Conservation (phyloP, 1,140 invertebrate genomes). For the Zaprionus inermis region DNA sequence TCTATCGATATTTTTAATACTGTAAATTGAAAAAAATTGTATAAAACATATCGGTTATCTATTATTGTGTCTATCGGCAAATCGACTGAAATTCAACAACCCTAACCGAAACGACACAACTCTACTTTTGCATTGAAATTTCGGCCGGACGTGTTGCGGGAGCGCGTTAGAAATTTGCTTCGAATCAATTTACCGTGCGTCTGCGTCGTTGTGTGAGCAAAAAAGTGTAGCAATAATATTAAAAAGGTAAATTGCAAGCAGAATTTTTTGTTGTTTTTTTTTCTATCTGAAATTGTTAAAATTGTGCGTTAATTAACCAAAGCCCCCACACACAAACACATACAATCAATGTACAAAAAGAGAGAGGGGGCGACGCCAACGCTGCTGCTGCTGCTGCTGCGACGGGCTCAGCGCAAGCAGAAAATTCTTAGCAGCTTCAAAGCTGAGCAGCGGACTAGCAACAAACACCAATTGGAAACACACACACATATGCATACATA, state of each 20-base stretch:
- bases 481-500: constrained; percentile 46
- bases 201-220: constrained; percentile 45
- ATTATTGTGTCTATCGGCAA: neutral
- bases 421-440: constrained; percentile 53
- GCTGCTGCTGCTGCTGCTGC: constrained; percentile 28
- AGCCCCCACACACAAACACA: constrained; percentile 41
- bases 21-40: neutral
- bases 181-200: constrained; percentile 52
- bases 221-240: constrained; percentile 50
- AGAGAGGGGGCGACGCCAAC: constrained; percentile 45
- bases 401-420: constrained; percentile 34
- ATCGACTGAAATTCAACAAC: constrained; percentile 6
- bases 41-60: neutral
- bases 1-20: neutral
- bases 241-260: constrained; percentile 75
- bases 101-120: constrained; percentile 16
- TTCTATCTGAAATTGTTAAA: constrained; percentile 39
- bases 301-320: constrained; percentile 57
- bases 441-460: constrained; percentile 61
- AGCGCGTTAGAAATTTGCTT: constrained; percentile 44
- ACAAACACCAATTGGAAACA: constrained; percentile 66
- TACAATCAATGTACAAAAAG: constrained; percentile 22
- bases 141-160: constrained; percentile 51
- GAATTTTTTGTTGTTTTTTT: constrained; percentile 54
- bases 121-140: constrained; percentile 47